Evolutionary conservation across 1,140 invertebrate species (phyloP), one percentile per base, ranked within the genome.

Genomic region (Leptoteleia sp.): DNA sequence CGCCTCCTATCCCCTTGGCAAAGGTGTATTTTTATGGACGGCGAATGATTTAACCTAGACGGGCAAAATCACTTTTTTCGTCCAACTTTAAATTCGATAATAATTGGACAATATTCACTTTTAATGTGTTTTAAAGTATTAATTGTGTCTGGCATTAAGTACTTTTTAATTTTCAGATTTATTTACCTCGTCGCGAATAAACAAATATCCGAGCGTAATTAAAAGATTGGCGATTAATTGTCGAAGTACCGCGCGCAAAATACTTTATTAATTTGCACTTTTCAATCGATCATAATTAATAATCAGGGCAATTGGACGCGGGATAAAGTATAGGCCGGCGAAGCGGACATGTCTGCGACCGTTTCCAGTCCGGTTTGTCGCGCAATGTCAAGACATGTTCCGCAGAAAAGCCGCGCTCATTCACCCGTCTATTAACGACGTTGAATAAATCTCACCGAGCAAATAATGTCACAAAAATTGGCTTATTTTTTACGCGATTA

Each of bases 261-360:
- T 33, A 17, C 22, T 22, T 19, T 27, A 43, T 52, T 65, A 52
- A 48, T 61, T 64, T n/a, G 42, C 52, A 16, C 35, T 55, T 3
- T 11, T 35, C 11, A 29, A 45, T 55, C 6, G 31, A 40, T 67
- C 48, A 25, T 52, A 67, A 67, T 47, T 68, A 55, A 68, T 45
- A 68, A 68, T 68, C 52, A 29, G 29, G n/a, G 33, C 50, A 35
- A 50, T 98, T 42, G 13, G 35, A 35, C 48, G 6, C 22, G 6
- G 16, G 65, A 59, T 70, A 70, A 50, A 3, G 35, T 38, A 50
- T 59, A 59, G 59, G 59, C 35, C 40, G 0, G n/a, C 17, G 16
- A 59, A 35, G 35, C 52, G 35, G 42, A 59, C 42, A 31, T 45
- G 65, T 45, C n/a, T n/a, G n/a, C n/a, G n/a, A 17, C 7, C 12